These are phyloP conservation scores for Stenopsyche tienmushanensis DNA, from an alignment of 1,140 invertebrate genomes.

Conservation along the genomic window DNA sequence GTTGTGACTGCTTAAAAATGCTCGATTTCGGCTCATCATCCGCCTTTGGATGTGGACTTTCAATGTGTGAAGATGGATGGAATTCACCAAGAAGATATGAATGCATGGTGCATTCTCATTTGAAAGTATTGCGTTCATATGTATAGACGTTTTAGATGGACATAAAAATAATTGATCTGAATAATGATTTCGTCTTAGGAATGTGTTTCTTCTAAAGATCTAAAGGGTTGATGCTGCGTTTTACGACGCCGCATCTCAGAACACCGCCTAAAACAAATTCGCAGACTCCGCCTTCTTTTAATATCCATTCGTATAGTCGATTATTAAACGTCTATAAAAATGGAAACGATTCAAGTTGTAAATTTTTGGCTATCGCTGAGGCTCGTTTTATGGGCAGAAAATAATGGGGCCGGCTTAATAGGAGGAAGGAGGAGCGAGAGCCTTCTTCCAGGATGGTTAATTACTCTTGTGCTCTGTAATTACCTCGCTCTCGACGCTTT, in stretches of 20 bases:
- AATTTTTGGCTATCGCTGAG: background rate
- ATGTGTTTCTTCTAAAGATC: too few relatives aligned
- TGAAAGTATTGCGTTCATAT: too few relatives aligned
- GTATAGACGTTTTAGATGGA: too few relatives aligned
- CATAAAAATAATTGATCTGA: slow-evolving; percentile 1
- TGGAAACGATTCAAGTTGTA: background rate
- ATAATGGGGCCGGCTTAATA: background rate
- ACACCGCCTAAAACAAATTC: too few relatives aligned
- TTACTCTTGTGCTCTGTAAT: background rate
- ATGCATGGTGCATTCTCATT: too few relatives aligned
- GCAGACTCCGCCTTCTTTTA: background rate
- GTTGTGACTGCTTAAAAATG: slow-evolving; percentile 3
- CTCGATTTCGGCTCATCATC: background rate
- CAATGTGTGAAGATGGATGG: too few relatives aligned
- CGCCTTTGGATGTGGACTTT: background rate
- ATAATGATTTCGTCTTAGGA: too few relatives aligned
- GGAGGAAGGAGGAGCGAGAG: background rate
- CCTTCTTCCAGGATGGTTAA: background rate
- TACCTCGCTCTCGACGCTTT: background rate
- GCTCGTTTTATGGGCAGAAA: slow-evolving; percentile 11
- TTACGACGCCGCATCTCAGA: too few relatives aligned
- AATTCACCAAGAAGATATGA: too few relatives aligned
- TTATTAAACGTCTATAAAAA: slow-evolving; percentile 4
- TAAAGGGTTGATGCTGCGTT: too few relatives aligned
- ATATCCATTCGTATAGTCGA: background rate